Evolutionary conservation across 2,888 invertebrate genomes (phyloP).

Genomic region (Phymatocera aterrima): DNA sequence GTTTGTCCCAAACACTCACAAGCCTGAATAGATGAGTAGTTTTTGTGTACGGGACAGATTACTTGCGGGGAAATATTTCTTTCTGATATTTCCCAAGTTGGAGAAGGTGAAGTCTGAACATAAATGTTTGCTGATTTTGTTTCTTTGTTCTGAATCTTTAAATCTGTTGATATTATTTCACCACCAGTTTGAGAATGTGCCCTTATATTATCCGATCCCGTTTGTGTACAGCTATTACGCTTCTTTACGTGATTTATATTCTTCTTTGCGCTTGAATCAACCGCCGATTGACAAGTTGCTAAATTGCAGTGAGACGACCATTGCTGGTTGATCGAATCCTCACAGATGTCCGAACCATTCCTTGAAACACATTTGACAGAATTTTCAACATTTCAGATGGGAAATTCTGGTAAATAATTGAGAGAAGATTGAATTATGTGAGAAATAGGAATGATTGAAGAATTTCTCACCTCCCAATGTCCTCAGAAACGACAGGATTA

Average conservation of each 20-base stretch:
- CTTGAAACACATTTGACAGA: conserved; percentile 41
- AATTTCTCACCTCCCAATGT: conserved; percentile 27
- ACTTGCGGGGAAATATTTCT: background rate
- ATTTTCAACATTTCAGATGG: background rate
- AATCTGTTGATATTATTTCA: conserved; percentile 62
- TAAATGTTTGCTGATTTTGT: conserved; percentile 52
- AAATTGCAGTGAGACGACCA: conserved; percentile 73
- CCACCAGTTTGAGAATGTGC: conserved; percentile 68
- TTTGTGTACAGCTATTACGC: conserved; percentile 70
- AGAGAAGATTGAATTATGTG: background rate
- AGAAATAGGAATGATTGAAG: background rate
- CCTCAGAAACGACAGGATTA: conserved; percentile 18
- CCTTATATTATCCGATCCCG: conserved; percentile 57
- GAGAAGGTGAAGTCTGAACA: conserved; percentile 56
- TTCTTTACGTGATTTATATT: conserved; percentile 59
- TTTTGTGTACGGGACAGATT: conserved; percentile 53
- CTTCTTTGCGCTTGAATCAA: conserved; percentile 37
- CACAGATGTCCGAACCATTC: conserved; percentile 47
- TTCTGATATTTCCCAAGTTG: background rate
- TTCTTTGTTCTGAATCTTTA: conserved; percentile 44
- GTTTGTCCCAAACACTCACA: conserved; percentile 12
- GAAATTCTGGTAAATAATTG: background rate
- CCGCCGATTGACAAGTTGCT: conserved; percentile 56
- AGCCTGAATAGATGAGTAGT: background rate
- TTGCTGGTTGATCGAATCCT: conserved; percentile 61